phyloP scores from a whole-genome alignment of 1,140 invertebrate species.

The Micrasema minimum region DNA sequence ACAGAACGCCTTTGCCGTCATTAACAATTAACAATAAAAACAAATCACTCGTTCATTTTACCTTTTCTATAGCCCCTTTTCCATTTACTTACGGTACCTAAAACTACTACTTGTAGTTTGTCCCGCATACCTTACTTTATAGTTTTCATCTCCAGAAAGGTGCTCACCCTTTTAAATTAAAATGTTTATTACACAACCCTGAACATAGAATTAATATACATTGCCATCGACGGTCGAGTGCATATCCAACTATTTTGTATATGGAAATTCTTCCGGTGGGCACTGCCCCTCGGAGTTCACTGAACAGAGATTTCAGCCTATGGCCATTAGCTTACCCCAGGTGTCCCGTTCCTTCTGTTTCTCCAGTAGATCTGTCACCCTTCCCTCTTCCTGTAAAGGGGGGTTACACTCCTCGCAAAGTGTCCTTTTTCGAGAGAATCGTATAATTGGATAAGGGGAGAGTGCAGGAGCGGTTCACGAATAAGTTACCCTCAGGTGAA shows the following conservation, averaged over 20 bases:
- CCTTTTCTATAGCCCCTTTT: no score
- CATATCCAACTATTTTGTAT: conserved; percentile 24
- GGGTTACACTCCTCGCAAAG: conserved; percentile 2
- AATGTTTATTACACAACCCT: conserved; percentile 2
- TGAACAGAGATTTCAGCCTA: conserved; percentile 28
- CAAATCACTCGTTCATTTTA: conserved; percentile 7
- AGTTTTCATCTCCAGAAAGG: background rate
- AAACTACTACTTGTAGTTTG: no score
- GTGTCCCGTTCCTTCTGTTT: background rate
- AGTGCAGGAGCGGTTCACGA: conserved; percentile 18
- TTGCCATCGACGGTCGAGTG: conserved; percentile 1
- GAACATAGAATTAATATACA: conserved; percentile 5
- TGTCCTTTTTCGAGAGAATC: conserved; percentile 33
- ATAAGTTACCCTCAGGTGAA: conserved; percentile 25
- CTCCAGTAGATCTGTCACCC: background rate
- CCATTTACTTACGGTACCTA: no score
- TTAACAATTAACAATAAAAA: conserved; percentile 14
- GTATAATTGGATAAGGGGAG: conserved; percentile 38
- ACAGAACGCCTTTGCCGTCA: background rate
- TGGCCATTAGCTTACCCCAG: conserved; percentile 9
- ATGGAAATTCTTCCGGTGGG: conserved; percentile 10
- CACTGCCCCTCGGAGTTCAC: conserved; percentile 5
- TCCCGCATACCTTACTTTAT: no score
- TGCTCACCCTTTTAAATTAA: conserved; percentile 18
- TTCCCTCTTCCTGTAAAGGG: background rate